Percentiles rank a stretch among this genome's conserved stretches.
phyloP scores from a whole-genome alignment of 2,888 invertebrate species.

The Drosophila diplacantha region DNA sequence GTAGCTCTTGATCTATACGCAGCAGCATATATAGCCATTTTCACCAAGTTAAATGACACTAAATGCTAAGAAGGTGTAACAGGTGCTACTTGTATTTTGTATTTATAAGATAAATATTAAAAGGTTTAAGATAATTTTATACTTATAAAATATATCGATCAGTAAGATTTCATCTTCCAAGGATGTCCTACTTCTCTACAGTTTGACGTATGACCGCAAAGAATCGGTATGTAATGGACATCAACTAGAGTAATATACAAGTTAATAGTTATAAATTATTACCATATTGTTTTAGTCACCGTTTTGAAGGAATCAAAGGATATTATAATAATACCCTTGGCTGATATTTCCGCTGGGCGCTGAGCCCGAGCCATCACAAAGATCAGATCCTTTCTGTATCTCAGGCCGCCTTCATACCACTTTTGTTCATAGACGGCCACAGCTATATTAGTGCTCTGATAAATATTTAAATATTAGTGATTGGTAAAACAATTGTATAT shows the following conservation, averaged over 20 bases:
- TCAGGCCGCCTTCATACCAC: conserved; percentile 48
- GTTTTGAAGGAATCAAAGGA: conserved; percentile 43
- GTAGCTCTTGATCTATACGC: conserved; percentile 11
- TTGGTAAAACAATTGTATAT: accelerated
- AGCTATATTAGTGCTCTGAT: conserved; percentile 24
- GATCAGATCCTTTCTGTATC: conserved; percentile 37
- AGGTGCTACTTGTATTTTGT: too few species aligned
- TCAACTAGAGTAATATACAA: conserved; percentile 22
- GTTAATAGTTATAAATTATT: too few species aligned
- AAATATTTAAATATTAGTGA: background rate
- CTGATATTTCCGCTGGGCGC: conserved; percentile 39
- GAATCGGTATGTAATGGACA: conserved; percentile 45
- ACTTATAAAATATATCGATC: too few species aligned
- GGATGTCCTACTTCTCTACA: background rate
- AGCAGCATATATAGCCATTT: conserved; percentile 25
- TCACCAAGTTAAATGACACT: conserved; percentile 6
- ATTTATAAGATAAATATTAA: too few species aligned
- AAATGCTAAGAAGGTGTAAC: background rate
- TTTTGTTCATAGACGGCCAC: conserved; percentile 40
- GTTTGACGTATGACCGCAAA: conserved; percentile 32
- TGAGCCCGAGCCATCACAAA: conserved; percentile 47
- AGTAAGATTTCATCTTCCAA: background rate
- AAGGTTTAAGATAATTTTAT: too few species aligned
- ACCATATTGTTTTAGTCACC: conserved; percentile 12
- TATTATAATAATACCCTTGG: conserved; percentile 42